These are phyloP conservation scores for Drosophila lacteicornis DNA, from an alignment of 1,140 invertebrate species.

Conservation along the genomic window DNA sequence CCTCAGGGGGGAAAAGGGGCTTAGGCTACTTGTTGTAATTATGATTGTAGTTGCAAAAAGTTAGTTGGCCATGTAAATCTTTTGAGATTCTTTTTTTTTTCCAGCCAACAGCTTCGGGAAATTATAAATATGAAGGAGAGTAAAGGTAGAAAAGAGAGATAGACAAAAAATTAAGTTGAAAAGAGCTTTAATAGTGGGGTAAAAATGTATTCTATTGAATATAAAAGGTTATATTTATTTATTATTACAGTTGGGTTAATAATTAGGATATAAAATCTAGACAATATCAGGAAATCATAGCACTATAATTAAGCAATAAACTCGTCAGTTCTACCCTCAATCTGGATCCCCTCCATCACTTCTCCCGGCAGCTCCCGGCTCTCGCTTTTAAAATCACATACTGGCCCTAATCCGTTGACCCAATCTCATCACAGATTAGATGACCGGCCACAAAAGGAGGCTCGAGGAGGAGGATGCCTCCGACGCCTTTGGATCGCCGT, in stretches of 20 bases:
- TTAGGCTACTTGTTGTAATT: conserved; percentile 65
- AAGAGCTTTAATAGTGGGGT: too few species aligned
- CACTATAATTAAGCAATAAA: too few species aligned
- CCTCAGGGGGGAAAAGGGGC: conserved; percentile 5
- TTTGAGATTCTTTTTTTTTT: conserved; percentile 22
- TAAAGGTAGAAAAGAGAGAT: neutral
- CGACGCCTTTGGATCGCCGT: conserved; percentile 16
- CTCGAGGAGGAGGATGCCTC: neutral
- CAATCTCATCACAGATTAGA: conserved; percentile 15
- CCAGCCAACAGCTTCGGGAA: conserved; percentile 1
- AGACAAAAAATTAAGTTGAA: neutral
- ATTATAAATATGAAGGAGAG: conserved; percentile 8
- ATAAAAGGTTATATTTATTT: too few species aligned
- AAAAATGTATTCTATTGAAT: neutral
- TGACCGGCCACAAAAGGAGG: neutral
- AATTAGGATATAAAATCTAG: too few species aligned
- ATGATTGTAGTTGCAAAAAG: conserved; percentile 63
- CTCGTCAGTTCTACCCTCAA: neutral
- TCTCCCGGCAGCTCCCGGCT: neutral
- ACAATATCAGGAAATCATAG: neutral
- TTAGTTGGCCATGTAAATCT: conserved; percentile 68
- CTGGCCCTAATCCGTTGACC: conserved; percentile 3
- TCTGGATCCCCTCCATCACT: neutral
- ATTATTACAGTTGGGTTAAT: too few species aligned
- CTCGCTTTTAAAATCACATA: conserved; percentile 8